A percentile compares a stretch with the other conserved stretches of the same genome.
These are phyloP conservation scores for Sebastes fasciatus DNA, from an alignment of 2,113 vertebrate genomes.

Conservation along the genomic window DNA sequence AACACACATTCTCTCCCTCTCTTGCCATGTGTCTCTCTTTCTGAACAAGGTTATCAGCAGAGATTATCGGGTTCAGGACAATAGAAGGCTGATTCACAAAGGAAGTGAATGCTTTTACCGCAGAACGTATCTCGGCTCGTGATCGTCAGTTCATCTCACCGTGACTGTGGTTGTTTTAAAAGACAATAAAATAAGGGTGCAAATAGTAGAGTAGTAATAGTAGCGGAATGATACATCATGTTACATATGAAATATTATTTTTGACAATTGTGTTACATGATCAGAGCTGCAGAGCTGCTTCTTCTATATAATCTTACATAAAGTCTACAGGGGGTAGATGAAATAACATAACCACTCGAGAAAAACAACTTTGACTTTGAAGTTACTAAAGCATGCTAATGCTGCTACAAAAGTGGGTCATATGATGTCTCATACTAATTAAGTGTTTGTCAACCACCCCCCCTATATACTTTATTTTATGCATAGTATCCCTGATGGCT, in stretches of 20 bases:
- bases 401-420: conserved; percentile 58
- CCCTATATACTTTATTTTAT: conserved; percentile 32
- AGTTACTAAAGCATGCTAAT: conserved; percentile 45
- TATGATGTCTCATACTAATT: conserved; percentile 40
- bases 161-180: neutral
- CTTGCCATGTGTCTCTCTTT: conserved; percentile 15
- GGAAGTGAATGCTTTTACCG: conserved; percentile 11
- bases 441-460: conserved; percentile 34
- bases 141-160: conserved; percentile 9
- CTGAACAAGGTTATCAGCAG: conserved; percentile 70
- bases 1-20: conserved; percentile 23
- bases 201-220: neutral
- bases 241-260: neutral
- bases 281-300: neutral
- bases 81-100: conserved; percentile 41
- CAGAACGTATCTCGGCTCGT: neutral
- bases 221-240: neutral
- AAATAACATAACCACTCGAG: conserved; percentile 9
- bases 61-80: conserved; percentile 65
- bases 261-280: no score
- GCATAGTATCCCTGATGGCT: conserved; percentile 21
- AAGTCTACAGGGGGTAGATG: conserved; percentile 19
- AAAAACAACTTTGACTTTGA: conserved; percentile 50
- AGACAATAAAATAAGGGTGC: neutral
- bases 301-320: conserved; percentile 6